phyloP scores from a whole-genome alignment of 2,113 vertebrate genomes.

The Struthidea cinerea region DNA sequence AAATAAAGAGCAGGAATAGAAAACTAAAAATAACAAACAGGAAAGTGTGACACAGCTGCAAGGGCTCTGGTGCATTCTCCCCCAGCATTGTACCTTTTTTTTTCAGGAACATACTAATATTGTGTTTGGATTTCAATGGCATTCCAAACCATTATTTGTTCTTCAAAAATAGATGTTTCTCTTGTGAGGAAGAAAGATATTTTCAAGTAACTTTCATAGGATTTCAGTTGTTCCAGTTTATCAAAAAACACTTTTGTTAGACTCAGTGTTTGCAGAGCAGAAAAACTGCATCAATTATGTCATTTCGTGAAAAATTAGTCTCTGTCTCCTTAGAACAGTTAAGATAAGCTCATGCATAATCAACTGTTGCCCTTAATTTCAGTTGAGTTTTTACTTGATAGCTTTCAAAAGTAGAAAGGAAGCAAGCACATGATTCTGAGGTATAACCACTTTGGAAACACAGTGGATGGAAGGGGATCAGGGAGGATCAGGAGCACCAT shows the following conservation, averaged over 20 bases:
- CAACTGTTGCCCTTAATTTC: background rate
- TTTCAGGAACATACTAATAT: conserved; percentile 72
- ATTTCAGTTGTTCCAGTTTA: background rate
- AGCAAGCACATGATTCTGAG: background rate
- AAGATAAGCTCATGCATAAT: background rate
- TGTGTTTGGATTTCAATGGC: conserved; percentile 76
- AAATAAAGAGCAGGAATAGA: conserved; percentile 81
- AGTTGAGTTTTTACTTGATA: background rate
- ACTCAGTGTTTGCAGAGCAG: background rate
- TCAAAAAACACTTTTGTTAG: background rate
- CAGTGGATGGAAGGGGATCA: background rate
- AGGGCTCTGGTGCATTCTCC: conserved; percentile 56
- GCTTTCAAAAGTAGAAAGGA: background rate
- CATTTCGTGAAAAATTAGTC: background rate
- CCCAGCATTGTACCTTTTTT: conserved; percentile 68
- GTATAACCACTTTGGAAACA: background rate
- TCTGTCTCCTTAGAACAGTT: background rate
- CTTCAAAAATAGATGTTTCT: conserved; percentile 74
- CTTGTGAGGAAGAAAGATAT: conserved; percentile 40
- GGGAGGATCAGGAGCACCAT: background rate
- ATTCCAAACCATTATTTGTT: conserved; percentile 68
- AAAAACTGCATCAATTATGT: background rate
- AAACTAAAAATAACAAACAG: conserved; percentile 80
- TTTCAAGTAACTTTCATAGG: conserved; percentile 19
- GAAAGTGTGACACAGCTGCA: conserved; percentile 73